Evolutionary conservation across 1,140 invertebrate genomes (phyloP), one percentile per base, ranked within the genome.

Genomic region (Drosophila orosa): DNA sequence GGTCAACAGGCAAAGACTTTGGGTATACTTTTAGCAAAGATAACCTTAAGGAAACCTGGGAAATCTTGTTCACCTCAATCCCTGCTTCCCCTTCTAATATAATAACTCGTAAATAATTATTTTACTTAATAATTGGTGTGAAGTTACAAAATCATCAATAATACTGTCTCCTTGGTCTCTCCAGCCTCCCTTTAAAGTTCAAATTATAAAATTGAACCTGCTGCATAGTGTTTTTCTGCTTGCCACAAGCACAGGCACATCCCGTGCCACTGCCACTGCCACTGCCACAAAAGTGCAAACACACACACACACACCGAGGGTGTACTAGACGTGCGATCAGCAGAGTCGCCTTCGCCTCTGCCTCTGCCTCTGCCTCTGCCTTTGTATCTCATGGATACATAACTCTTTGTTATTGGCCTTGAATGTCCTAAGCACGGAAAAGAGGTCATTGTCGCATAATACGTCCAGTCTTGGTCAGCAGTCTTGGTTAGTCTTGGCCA

Each of bases 361-460:
- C 29, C 42, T 42, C 15, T 13, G 42, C 17, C 42, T 42, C 15
- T 13, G 42, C 17, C 19, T 45, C 31, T 33, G 66, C 47, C 55
- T 62, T 78, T 78, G 76, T 78, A 78, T 78, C 76, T 78, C 77
- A 66, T 78, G 67, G 75, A 78, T 78, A 63, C 76, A 78, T 78
- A 78, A 78, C 76, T 78, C 76, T 78, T 73, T 78, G 75, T 78
- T 78, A 78, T 78, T 78, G 76, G 76, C 76, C 76, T 78, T 78
- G 76, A 78, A 78, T 78, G 67, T 78, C 76, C 76, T 78, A 78
- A 78, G 76, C 76, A 78, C 76, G 76, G 76, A 78, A 78, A 78
- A 78, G 76, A 78, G 76, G 76, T 78, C 76, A 78, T 78, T 78
- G 76, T 78, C 76, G 76, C 76, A 78, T 78, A 78, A 78, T 78